Evolutionary conservation across 2,113 vertebrate genomes (phyloP).

Genomic region (Prionailurus bengalensis): DNA sequence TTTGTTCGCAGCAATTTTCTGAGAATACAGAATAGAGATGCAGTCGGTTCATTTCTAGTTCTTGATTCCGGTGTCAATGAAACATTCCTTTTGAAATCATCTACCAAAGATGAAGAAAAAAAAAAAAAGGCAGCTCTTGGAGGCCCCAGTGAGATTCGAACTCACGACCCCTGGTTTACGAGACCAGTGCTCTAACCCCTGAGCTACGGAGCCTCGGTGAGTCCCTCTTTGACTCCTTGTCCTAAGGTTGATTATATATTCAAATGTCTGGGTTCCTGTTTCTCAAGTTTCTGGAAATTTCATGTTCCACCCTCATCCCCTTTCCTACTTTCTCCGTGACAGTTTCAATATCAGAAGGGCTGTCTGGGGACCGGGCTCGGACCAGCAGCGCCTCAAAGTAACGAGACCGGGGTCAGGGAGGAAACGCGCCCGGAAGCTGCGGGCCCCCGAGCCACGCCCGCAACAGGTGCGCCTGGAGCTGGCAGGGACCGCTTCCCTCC

Average conservation of each 20-base stretch:
- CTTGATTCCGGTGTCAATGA: neutral
- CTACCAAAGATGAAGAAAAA: fast-evolving
- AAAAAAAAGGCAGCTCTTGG: fast-evolving
- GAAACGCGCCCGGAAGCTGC: neutral
- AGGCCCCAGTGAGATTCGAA: constrained; percentile 50
- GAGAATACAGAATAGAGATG: no score
- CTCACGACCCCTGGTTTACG: constrained; percentile 47
- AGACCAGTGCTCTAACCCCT: constrained; percentile 57
- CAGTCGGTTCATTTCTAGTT: neutral
- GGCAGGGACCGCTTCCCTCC: neutral
- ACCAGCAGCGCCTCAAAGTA: neutral
- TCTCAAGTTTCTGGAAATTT: neutral
- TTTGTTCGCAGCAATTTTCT: neutral
- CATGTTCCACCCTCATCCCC: no score
- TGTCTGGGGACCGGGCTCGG: no score
- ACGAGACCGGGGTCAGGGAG: neutral
- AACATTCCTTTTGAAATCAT: neutral
- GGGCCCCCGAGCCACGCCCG: no score
- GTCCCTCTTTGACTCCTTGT: fast-evolving
- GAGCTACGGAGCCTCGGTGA: fast-evolving
- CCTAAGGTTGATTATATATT: neutral
- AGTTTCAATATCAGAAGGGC: neutral
- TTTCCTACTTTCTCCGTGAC: neutral
- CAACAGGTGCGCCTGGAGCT: neutral
- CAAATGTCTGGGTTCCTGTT: neutral